Evolutionary conservation across 2,888 invertebrate species (phyloP).

Genomic region (Plebejus anna): DNA sequence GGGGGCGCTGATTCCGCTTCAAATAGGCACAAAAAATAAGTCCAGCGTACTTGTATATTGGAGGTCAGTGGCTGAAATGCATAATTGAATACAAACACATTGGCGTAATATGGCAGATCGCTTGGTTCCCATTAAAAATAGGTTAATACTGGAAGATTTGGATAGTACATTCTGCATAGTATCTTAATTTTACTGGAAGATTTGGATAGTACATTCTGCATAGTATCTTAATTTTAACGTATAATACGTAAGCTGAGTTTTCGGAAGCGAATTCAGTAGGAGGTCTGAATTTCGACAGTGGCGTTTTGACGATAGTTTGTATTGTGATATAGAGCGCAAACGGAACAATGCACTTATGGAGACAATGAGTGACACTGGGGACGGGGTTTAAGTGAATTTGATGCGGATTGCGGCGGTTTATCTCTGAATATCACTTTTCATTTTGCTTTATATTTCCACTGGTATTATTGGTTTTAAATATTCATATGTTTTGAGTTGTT

Average conservation of each 20-base stretch:
- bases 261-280: neutral
- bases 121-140: too few species aligned
- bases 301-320: constrained; percentile 16
- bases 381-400: constrained; percentile 23
- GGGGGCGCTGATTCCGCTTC: too few species aligned
- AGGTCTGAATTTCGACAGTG: neutral
- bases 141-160: too few species aligned
- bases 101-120: too few species aligned
- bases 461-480: neutral
- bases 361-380: constrained; percentile 18
- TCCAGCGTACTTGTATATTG: too few species aligned
- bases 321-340: constrained; percentile 25
- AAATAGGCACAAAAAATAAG: too few species aligned
- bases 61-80: too few species aligned
- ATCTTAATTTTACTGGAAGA: too few species aligned
- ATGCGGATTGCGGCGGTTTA: constrained; percentile 17
- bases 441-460: neutral
- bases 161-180: too few species aligned
- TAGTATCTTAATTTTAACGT: neutral
- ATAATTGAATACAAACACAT: too few species aligned
- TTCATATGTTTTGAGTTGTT: neutral
- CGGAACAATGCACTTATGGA: constrained; percentile 21
- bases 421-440: constrained; percentile 9
- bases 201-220: too few species aligned
- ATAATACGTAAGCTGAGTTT: neutral